phyloP scores from a whole-genome alignment of 2,113 vertebrate genomes.

The Pluvianellus socialis region DNA sequence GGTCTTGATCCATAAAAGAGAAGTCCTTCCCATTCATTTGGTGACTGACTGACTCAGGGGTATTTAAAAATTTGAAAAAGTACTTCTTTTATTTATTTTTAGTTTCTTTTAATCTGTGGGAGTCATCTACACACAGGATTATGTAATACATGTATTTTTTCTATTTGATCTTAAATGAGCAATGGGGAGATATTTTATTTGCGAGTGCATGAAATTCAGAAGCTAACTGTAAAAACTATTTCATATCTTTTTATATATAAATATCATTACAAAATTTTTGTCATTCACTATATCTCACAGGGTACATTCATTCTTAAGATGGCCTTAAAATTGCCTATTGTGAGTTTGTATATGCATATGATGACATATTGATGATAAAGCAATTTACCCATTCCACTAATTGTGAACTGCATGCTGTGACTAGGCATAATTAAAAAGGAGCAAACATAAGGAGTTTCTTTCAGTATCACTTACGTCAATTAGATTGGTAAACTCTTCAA shows the following conservation, averaged over 20 bases:
- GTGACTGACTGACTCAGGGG: background rate
- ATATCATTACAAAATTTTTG: background rate
- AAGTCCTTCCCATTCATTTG: background rate
- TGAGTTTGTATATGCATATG: background rate
- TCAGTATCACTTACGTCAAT: fast-evolving
- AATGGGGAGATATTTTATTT: background rate
- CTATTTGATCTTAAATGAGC: background rate
- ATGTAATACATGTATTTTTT: background rate
- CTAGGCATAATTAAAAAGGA: background rate
- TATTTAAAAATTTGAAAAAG: background rate
- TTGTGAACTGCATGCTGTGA: background rate
- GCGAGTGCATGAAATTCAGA: background rate
- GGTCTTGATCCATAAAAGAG: background rate
- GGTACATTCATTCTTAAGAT: background rate
- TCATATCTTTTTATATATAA: background rate
- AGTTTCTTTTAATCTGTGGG: background rate
- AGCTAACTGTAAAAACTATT: background rate
- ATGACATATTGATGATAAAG: background rate
- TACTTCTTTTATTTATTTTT: too few relatives aligned
- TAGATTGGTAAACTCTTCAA: background rate
- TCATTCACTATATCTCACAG: background rate
- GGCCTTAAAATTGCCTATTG: background rate
- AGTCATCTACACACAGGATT: background rate
- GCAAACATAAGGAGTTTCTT: background rate
- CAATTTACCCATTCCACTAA: background rate